Base-by-base conservation (phyloP, 2,113 vertebrate species). In the Cygnus buccinator region DNA sequence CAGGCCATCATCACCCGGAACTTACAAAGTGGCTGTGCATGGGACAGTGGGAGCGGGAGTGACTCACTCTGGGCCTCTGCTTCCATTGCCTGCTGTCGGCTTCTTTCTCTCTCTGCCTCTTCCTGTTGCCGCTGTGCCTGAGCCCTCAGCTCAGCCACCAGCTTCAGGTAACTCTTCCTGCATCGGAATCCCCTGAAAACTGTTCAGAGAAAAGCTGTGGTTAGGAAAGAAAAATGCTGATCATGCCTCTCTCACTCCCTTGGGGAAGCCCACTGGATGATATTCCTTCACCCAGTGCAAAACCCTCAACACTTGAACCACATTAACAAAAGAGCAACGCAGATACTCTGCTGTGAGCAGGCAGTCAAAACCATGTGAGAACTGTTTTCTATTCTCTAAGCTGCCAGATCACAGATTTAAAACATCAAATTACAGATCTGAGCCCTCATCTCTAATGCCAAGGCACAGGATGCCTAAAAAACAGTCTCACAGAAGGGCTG, bases 61-160 rank as follows among this genome's bases (percentile, higher is more conserved):
- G 92, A 98, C 98, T 97, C 87, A 97, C 96, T 86, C 37, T 63
- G 86, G 21, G 80, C 50, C 8, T 93, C 62, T 81, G 97, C 96
- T 92, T 97, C 95, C 76, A 89, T 35, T 0, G 93, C 95, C 48
- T 95, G 85, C 63, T 96, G 93, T 58, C 0, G 76, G 8, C 63
- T 94, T 62, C 90, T 96, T 75, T 97, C 97, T 80, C 68, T 93
- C 84, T 97, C 96, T 79, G 90, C 90, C 89, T 96, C 72, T 48
- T 97, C 81, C 71, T 96, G 89, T 21, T 87, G 89, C 44, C 0
- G 21, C 84, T 52, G 87, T 22, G 87, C 80, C 62, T 75, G 61
- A 83, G 74, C 88, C 81, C 65, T 95, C 80, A 97, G 63, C 48
- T 98, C 97, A 68, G 91, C 59, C 89, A 98, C 61, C 17, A 95